Conservation (phyloP, 2,797 vertebrate genomes). For the Lophius americanus region DNA sequence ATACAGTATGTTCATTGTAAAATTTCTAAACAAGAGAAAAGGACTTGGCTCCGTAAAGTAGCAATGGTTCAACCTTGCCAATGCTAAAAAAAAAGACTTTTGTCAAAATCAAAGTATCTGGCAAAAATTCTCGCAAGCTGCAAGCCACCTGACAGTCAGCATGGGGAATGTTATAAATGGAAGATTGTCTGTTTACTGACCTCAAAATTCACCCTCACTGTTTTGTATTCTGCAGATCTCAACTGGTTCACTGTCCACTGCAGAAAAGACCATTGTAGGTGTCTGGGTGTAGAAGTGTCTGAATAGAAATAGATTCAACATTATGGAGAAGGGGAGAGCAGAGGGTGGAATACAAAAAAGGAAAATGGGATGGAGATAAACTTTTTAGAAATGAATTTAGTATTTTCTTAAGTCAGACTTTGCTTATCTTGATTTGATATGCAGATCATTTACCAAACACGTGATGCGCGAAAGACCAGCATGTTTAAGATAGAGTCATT, state of each 20-base stretch:
- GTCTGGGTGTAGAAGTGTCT: slow-evolving; percentile 6
- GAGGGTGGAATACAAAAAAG: too few species aligned
- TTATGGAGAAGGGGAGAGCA: not conserved
- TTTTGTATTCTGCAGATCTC: slow-evolving; percentile 56
- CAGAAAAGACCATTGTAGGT: slow-evolving; percentile 11
- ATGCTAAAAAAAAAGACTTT: too few species aligned
- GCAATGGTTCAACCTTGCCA: too few species aligned
- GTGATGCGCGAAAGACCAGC: too few species aligned
- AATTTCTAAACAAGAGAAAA: too few species aligned
- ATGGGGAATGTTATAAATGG: slow-evolving; percentile 46
- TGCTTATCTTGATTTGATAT: not conserved
- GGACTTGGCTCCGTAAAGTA: too few species aligned
- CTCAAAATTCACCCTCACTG: slow-evolving; percentile 51
- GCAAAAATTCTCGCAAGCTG: not conserved
- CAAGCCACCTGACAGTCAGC: slow-evolving; percentile 14
- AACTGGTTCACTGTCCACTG: slow-evolving; percentile 38
- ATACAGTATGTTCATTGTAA: too few species aligned
- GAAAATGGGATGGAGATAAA: too few species aligned
- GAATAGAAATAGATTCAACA: slow-evolving; percentile 8
- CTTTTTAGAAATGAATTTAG: not conserved
- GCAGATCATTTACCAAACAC: not conserved
- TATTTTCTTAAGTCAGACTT: not conserved
- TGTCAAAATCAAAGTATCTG: too few species aligned
- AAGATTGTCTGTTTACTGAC: slow-evolving; percentile 53
- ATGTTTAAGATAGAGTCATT: too few species aligned